Base-by-base conservation (phyloP, 2,888 invertebrate species). In the Trisateles emortualis region DNA sequence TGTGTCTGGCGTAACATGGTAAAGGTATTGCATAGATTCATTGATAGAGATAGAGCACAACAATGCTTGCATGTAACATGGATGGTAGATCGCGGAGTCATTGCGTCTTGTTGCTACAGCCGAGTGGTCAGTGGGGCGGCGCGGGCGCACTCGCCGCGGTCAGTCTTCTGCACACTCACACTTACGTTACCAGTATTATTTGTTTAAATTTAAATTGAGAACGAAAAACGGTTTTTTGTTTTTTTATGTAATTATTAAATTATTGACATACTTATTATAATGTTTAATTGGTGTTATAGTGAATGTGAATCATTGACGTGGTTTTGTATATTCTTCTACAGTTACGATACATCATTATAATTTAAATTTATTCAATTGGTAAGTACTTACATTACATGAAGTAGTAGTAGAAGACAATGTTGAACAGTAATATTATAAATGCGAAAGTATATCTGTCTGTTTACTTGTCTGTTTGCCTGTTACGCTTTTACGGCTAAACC, bases 61-160 rank as follows among this genome's bases (percentile, higher is more conserved):
- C 86, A 89, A 89, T 88, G 88, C 81, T 78, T 84, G 80, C 83
- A 76, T 83, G 85, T 87, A 84, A 86, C 85, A 83, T 82, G 78
- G 78, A 81, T 78, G 75, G 74, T 74, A 71, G 71, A 76, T 74
- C 72, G 67, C 63, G 69, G 55, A 68, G 69, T 74, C 72, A 52
- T 79, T 78, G 79, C 45, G 71, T 74, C 70, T 80, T 76, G 72
- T 85, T 85, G 83, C 83, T 76, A 83, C 79, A 80, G 75, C 63
- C 58, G 76, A 68, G 80, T 84, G 86, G 81, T 77, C 88, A 88
- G 83, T 84, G 84, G 85, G 78, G 83, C 86, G 86, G 58, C 74
- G 75, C 83, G 64, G 64, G 73, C 79, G 74, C 79, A 72, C 54
- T 68, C 72, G 50, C 64, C 46, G 76, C 74, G 85, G 83, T 80